These are phyloP conservation scores for Drosophila fuyamai DNA, from an alignment of 1,140 invertebrate species.

Conservation along the genomic window DNA sequence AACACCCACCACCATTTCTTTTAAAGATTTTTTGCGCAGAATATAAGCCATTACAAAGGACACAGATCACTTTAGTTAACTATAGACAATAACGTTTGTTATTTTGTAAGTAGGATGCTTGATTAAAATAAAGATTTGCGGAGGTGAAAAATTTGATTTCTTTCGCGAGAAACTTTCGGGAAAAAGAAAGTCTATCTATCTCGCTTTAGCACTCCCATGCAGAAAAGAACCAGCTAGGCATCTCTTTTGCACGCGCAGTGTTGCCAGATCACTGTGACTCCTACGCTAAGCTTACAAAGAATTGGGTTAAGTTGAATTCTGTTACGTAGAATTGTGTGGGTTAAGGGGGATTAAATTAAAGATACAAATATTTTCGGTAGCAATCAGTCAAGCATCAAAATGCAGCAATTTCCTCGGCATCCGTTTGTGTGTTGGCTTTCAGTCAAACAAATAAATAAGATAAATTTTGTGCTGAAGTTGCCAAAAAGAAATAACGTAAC, in stretches of 20 bases:
- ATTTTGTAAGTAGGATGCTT: not conserved
- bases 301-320: not conserved
- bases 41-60: not conserved
- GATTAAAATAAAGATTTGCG: not conserved
- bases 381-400: constrained; percentile 81
- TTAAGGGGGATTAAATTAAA: not conserved
- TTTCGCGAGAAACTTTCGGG: not conserved
- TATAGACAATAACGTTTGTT: not conserved
- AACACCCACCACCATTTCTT: constrained; percentile 7
- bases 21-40: not conserved
- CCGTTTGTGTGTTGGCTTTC: constrained; percentile 58
- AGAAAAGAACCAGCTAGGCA: not conserved
- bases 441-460: constrained; percentile 79
- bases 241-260: not conserved
- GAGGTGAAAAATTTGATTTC: not conserved
- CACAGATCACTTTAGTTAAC: not conserved
- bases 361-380: constrained; percentile 6
- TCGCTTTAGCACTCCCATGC: not conserved
- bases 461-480: constrained; percentile 75
- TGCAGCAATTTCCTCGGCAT: constrained; percentile 60
- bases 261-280: constrained; percentile 16
- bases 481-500: constrained; percentile 61
- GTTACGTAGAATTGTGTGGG: not conserved
- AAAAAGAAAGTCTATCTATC: not conserved
- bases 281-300: not conserved